A percentile compares a stretch with the other conserved stretches of the same genome.
Evolutionary conservation across 2,888 invertebrate genomes (phyloP).

Genomic region (Ichneumoninae sp.): DNA sequence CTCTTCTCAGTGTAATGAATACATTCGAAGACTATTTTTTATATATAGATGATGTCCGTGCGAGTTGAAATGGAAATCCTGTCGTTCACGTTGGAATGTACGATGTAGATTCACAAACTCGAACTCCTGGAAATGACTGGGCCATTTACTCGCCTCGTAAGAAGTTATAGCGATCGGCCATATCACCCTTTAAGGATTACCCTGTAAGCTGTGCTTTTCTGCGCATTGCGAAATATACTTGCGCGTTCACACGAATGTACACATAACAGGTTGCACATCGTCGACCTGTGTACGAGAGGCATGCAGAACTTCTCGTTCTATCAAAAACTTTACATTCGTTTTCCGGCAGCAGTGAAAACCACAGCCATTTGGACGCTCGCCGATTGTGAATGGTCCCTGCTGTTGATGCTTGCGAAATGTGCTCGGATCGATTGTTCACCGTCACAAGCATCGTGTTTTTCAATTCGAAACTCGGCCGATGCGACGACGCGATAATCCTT

Average conservation of each 20-base stretch:
- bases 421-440: slow-evolving; percentile 1
- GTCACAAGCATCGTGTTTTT: slow-evolving; percentile 13
- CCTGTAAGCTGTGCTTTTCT: not conserved
- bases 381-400: slow-evolving; percentile 1
- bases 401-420: slow-evolving; percentile 24
- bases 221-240: not conserved
- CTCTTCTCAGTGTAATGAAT: too few species aligned
- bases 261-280: not conserved
- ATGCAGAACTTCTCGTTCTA: not conserved
- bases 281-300: not conserved
- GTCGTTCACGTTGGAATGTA: too few species aligned
- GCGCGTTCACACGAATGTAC: not conserved
- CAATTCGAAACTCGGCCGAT: slow-evolving; percentile 33
- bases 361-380: slow-evolving; percentile 27
- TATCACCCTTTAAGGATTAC: not conserved
- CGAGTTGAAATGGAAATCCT: too few species aligned
- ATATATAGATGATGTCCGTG: too few species aligned
- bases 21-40: too few species aligned
- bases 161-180: too few species aligned
- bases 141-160: too few species aligned
- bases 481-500: slow-evolving; percentile 32
- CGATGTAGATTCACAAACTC: too few species aligned
- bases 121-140: too few species aligned
- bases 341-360: slow-evolving; percentile 16
- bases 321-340: slow-evolving; percentile 39